Conservation (phyloP, 2,113 vertebrate genomes). For the Emberiza fucata region DNA sequence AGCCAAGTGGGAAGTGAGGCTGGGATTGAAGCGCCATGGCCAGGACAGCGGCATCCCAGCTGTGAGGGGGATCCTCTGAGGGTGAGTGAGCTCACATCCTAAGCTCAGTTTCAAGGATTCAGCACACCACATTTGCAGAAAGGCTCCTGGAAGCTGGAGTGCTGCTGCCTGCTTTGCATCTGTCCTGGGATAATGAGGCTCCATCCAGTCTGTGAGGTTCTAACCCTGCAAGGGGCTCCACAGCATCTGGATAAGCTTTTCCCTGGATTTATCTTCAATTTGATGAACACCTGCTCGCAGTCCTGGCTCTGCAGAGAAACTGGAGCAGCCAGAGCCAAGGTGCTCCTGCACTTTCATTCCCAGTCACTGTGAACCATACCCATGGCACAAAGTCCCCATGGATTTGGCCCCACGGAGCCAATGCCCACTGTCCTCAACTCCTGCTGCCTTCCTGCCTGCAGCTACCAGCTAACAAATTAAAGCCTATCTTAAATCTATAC, state of each 20-base stretch:
- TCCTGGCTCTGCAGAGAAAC: background rate
- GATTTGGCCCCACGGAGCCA: background rate
- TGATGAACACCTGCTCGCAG: background rate
- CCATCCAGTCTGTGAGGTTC: background rate
- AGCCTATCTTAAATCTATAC: background rate
- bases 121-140: background rate
- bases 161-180: background rate
- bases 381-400: accelerated
- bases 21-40: background rate
- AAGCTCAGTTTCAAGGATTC: background rate
- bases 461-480: background rate
- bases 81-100: background rate
- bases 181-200: background rate
- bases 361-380: background rate
- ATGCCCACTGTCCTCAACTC: background rate
- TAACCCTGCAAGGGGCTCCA: background rate
- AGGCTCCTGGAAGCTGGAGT: background rate
- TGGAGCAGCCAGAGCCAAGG: background rate
- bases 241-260: background rate
- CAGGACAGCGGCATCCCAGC: background rate
- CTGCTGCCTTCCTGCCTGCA: background rate
- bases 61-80: background rate
- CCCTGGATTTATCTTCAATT: background rate
- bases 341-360: background rate
- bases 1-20: background rate